Percentiles rank a stretch among this genome's conserved stretches.
Evolutionary conservation across 2,888 invertebrate species (phyloP).

Genomic region (Rhagophthalmus giganteus): DNA sequence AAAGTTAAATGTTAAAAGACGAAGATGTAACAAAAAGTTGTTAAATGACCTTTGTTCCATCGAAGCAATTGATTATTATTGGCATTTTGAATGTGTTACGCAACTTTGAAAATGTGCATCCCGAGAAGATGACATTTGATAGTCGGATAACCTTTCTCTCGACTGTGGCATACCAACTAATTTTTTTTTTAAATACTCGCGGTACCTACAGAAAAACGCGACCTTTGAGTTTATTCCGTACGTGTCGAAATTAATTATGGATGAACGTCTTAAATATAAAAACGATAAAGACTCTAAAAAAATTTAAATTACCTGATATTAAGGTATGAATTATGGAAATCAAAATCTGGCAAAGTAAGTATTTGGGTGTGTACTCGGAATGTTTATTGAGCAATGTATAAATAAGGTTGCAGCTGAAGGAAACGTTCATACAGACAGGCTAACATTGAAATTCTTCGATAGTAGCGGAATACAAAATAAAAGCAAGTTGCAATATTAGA

Average conservation of each 20-base stretch:
- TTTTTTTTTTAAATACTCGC: too few species aligned
- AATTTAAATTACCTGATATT: too few species aligned
- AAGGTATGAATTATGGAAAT: not conserved
- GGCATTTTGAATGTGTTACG: not conserved
- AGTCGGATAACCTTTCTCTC: constrained; percentile 5
- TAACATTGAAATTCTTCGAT: constrained; percentile 26
- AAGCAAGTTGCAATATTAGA: constrained; percentile 9
- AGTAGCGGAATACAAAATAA: constrained; percentile 16
- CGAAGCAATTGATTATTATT: constrained; percentile 6
- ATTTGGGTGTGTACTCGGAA: constrained; percentile 8
- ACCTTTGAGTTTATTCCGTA: too few species aligned
- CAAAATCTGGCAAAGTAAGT: too few species aligned
- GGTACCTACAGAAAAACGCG: too few species aligned
- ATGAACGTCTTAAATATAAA: too few species aligned
- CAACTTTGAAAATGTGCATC: constrained; percentile 11
- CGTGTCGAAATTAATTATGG: too few species aligned
- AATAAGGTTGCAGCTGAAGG: constrained; percentile 13
- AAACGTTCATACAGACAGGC: constrained; percentile 15
- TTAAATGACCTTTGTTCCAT: constrained; percentile 15
- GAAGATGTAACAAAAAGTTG: constrained; percentile 9
- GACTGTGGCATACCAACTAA: too few species aligned
- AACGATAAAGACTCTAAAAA: too few species aligned
- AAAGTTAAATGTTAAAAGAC: constrained; percentile 21
- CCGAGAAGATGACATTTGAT: constrained; percentile 8
- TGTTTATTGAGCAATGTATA: constrained; percentile 14